Conservation (phyloP, 2,113 vertebrate species). For the Neolamprologus falcicula region DNA sequence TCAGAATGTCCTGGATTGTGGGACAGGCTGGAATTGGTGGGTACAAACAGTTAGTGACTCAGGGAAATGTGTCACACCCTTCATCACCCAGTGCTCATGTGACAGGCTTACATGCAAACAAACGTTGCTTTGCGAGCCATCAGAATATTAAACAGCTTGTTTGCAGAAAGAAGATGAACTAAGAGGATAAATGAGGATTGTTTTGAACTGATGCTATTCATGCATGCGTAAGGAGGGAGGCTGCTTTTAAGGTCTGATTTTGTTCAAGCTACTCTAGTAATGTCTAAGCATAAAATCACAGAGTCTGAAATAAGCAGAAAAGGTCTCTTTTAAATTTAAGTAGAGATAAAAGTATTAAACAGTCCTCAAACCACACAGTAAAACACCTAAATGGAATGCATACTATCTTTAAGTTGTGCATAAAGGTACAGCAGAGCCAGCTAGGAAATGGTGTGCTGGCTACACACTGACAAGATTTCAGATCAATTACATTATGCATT, state of each 20-base stretch:
- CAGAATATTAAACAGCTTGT: neutral
- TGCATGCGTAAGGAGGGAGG: neutral
- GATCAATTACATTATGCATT: accelerated
- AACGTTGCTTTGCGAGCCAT: accelerated
- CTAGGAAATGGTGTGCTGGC: neutral
- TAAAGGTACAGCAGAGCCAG: accelerated
- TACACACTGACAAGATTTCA: neutral
- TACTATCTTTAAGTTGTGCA: neutral
- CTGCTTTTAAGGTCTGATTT: accelerated
- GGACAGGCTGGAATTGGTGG: conserved; percentile 95
- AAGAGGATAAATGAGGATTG: neutral
- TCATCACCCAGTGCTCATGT: accelerated
- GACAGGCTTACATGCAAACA: neutral
- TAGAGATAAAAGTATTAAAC: neutral
- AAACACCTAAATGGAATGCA: neutral
- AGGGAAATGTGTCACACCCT: neutral
- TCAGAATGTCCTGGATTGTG: conserved; percentile 95
- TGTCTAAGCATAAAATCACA: accelerated
- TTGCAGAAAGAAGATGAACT: neutral
- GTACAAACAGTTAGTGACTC: neutral
- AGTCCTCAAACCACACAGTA: neutral
- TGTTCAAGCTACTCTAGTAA: neutral
- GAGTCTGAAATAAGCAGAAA: accelerated
- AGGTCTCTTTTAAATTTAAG: neutral
- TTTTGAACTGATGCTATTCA: neutral